Evolutionary conservation across 2,797 vertebrate genomes (phyloP).

Genomic region (Pseudocheirus occidentalis): DNA sequence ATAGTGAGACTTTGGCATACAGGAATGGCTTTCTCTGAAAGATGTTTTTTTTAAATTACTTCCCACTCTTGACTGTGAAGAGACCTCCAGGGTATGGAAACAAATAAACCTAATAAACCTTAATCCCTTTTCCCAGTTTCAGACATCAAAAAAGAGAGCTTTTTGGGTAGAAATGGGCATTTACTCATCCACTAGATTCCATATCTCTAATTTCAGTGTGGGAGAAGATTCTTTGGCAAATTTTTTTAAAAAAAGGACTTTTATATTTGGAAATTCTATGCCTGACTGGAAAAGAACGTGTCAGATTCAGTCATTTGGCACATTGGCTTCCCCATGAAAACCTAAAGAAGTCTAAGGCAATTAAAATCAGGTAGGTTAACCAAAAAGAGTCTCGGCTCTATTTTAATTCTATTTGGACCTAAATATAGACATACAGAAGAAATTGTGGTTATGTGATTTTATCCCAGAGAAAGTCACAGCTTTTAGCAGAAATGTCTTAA

Average conservation of each 20-base stretch:
- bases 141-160: not conserved
- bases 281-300: not conserved
- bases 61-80: not conserved
- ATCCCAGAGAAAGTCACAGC: not conserved
- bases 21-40: not conserved
- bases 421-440: not conserved
- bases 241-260: not conserved
- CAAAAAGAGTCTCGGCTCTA: not conserved
- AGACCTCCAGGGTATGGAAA: not conserved
- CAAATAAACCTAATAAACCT: not conserved
- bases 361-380: constrained; percentile 32
- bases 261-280: not conserved
- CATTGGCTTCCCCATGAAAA: constrained; percentile 25
- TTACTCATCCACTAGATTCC: not conserved
- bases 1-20: not conserved
- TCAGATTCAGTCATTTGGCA: not conserved
- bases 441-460: not conserved
- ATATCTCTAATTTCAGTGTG: not conserved
- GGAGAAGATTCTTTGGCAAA: not conserved
- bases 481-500: not conserved
- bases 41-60: not conserved
- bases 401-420: not conserved
- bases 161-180: accelerated
- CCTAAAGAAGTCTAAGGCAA: constrained; percentile 16
- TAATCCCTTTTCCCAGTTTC: not conserved